These are phyloP conservation scores for Anarsia innoxiella DNA, from an alignment of 2,888 invertebrate genomes.

Conservation along the genomic window DNA sequence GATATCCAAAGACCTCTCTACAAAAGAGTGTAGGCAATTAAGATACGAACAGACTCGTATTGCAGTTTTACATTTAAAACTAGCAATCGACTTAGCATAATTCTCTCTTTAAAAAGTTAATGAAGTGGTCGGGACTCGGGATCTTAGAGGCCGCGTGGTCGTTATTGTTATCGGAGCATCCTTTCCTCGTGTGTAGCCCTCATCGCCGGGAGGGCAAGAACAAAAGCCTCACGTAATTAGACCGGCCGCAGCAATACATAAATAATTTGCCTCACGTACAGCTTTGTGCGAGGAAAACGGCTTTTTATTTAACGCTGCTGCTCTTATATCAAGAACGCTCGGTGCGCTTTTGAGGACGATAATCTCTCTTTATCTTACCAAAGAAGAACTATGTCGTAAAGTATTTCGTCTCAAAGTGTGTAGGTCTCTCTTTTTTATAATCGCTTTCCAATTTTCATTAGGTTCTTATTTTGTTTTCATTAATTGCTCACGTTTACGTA, in stretches of 20 bases:
- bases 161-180: slow-evolving; percentile 52
- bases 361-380: slow-evolving; percentile 44
- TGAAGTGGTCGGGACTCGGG: slow-evolving; percentile 37
- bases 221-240: slow-evolving; percentile 73
- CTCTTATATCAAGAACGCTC: slow-evolving; percentile 66
- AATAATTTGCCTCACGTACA: slow-evolving; percentile 73
- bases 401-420: too few relatives aligned
- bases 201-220: slow-evolving; percentile 45
- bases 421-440: too few relatives aligned
- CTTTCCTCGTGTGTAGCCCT: slow-evolving; percentile 28
- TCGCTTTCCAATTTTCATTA: too few relatives aligned
- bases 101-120: slow-evolving; percentile 15
- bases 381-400: slow-evolving; percentile 19
- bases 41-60: slow-evolving; percentile 3
- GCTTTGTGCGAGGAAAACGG: slow-evolving; percentile 63
- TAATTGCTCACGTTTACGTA: too few relatives aligned
- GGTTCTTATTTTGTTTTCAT: too few relatives aligned
- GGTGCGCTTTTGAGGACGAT: slow-evolving; percentile 57
- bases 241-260: slow-evolving; percentile 71
- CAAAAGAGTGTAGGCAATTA: slow-evolving; percentile 9
- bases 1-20: too few relatives aligned
- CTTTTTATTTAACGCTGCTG: slow-evolving; percentile 68
- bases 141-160: slow-evolving; percentile 42
- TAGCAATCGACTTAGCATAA: slow-evolving; percentile 15
- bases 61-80: slow-evolving; percentile 10